Percentiles rank a stretch among this genome's conserved stretches.
Evolutionary conservation across 2,888 invertebrate genomes (phyloP).

Genomic region (Ophioninae sp.): DNA sequence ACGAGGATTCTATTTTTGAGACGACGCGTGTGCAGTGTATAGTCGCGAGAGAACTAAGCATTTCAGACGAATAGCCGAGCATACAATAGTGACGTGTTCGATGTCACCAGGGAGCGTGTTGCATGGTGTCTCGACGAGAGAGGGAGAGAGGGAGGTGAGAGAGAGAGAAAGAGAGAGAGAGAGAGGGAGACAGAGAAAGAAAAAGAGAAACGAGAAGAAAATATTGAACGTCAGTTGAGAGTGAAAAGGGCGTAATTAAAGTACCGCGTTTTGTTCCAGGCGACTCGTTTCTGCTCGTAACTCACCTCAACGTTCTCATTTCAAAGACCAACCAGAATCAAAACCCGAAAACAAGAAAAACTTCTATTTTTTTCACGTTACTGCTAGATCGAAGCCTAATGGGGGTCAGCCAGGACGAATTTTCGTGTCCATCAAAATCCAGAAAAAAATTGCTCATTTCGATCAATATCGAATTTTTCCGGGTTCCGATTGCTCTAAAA

Average conservation of each 20-base stretch:
- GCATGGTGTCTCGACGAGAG: slow-evolving; percentile 40
- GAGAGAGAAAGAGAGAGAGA: slow-evolving; percentile 29
- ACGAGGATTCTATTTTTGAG: slow-evolving; percentile 65
- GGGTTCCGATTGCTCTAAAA: not conserved
- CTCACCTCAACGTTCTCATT: not conserved
- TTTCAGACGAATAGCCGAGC: slow-evolving; percentile 67
- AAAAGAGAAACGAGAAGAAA: slow-evolving; percentile 33
- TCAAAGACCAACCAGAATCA: slow-evolving; percentile 14
- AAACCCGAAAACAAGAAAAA: no score
- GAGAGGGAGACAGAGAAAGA: slow-evolving; percentile 22
- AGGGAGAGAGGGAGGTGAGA: slow-evolving; percentile 23
- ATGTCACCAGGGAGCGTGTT: slow-evolving; percentile 62
- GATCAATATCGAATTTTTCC: slow-evolving; percentile 8
- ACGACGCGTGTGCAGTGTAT: slow-evolving; percentile 59
- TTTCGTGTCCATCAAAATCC: not conserved
- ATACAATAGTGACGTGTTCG: slow-evolving; percentile 69
- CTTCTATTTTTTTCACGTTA: slow-evolving; percentile 2
- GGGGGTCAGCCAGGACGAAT: not conserved
- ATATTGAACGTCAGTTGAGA: slow-evolving; percentile 4
- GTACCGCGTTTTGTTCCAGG: not conserved
- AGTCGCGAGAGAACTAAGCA: slow-evolving; percentile 60
- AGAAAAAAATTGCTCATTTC: not conserved
- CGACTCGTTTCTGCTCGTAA: not conserved
- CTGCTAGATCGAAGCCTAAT: not conserved
- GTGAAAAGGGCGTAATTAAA: slow-evolving; percentile 15